Evolutionary conservation across 2,113 vertebrate genomes (phyloP), one percentile per base, ranked within the genome.

Genomic region (Sceloporus tristichus): DNA sequence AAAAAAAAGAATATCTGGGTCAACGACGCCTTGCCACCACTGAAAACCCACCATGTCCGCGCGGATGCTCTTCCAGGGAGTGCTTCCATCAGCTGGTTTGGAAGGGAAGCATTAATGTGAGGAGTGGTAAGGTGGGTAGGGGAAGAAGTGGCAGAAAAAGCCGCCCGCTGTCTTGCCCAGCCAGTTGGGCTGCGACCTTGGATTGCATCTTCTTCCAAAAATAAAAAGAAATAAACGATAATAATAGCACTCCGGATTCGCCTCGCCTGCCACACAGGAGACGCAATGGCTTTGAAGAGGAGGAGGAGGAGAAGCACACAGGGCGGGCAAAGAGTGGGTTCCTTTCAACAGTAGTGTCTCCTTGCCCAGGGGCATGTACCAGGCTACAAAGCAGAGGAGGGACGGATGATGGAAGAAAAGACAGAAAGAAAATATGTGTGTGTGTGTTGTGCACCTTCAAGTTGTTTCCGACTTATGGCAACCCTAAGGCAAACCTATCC

Each of bases 51-150:
- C 38, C 48, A 5, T 5, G 66, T 34, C 81, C 21, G 62, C 65
- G 16, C 23, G 11, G 5, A 25, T 9, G 25, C 59, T 62, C 27
- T 70, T 77, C 23, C 9, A 10, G 76, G 21, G 82, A 68, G n/a
- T 65, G n/a, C 34, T 90, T 82, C 75, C 78, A 38, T 82, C 84
- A 68, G 59, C 87, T 48, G 54, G 21, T 34, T 74, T 10, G 86
- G 86, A 87, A 82, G 79, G 75, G 59, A 86, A 66, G 85, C 25
- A 86, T 88, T 38, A 19, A 4, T 3, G n/a, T 2, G 16, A 27
- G 18, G 21, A 18, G 1, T 9, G 25, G 10, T 34, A 48, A 48
- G 48, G 48, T 48, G 48, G 48, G 2, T 2, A 9, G 71, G 54
- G 65, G n/a, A 10, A n/a, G 11, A 40, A 25, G 40, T 87, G 68